These are phyloP conservation scores for Cosmorhoe ocellata DNA, from an alignment of 2,888 invertebrate species.

Conservation along the genomic window DNA sequence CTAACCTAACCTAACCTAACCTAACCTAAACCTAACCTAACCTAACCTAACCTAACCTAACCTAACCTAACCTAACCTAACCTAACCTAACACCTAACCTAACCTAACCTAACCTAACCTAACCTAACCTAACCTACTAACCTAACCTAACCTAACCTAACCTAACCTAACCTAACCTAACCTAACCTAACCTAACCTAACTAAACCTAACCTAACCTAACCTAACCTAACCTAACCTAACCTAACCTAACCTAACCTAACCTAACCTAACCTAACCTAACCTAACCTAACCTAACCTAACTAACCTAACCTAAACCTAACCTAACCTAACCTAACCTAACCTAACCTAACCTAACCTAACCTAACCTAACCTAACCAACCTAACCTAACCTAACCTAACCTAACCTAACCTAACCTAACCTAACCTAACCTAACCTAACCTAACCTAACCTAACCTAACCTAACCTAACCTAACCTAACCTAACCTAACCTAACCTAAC, in stretches of 20 bases:
- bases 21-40: constrained; percentile 27
- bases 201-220: constrained; percentile 36
- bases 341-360: constrained; percentile 35
- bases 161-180: constrained; percentile 41
- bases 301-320: constrained; percentile 38
- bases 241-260: constrained; percentile 39
- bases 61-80: constrained; percentile 37
- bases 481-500: constrained; percentile 31
- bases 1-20: constrained; percentile 23
- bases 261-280: constrained; percentile 40
- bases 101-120: constrained; percentile 38
- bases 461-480: constrained; percentile 29
- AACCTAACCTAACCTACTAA: constrained; percentile 39
- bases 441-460: constrained; percentile 34
- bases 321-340: constrained; percentile 36
- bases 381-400: constrained; percentile 37
- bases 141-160: constrained; percentile 39
- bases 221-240: constrained; percentile 39
- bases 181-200: constrained; percentile 38
- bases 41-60: constrained; percentile 34
- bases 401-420: constrained; percentile 33
- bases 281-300: constrained; percentile 40
- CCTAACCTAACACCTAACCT: constrained; percentile 37
- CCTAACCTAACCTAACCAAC: constrained; percentile 35
- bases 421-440: constrained; percentile 34